A percentile compares a stretch with the other conserved stretches of the same genome.
These are phyloP conservation scores for Zingel zingel DNA, from an alignment of 2,113 vertebrate genomes.

Conservation along the genomic window DNA sequence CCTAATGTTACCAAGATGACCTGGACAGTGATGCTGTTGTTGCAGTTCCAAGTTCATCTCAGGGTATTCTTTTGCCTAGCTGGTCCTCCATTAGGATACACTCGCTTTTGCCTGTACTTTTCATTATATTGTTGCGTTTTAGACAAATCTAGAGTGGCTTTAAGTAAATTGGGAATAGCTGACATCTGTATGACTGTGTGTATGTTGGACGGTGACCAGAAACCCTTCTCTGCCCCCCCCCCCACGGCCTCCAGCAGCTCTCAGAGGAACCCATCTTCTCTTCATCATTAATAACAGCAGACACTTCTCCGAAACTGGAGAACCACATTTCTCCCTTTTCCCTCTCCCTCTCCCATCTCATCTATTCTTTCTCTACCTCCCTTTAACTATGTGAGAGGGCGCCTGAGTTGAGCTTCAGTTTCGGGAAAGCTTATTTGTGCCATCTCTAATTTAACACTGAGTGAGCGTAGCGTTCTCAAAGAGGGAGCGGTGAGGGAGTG, in stretches of 20 bases:
- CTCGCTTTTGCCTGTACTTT: conserved; percentile 19
- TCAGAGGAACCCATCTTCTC: conserved; percentile 63
- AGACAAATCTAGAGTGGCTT: conserved; percentile 33
- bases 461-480: conserved; percentile 3
- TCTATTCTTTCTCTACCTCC: conserved; percentile 26
- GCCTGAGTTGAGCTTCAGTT: conserved; percentile 20
- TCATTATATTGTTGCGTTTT: conserved; percentile 47
- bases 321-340: conserved; percentile 32
- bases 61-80: conserved; percentile 28
- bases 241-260: conserved; percentile 33
- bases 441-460: conserved; percentile 53
- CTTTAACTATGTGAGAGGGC: conserved; percentile 25
- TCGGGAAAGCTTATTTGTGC: conserved; percentile 53
- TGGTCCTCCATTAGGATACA: conserved; percentile 56
- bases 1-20: conserved; percentile 20
- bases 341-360: conserved; percentile 21
- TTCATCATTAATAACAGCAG: conserved; percentile 60
- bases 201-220: conserved; percentile 58
- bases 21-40: conserved; percentile 24
- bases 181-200: conserved; percentile 62
- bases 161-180: conserved; percentile 51
- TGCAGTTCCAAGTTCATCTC: conserved; percentile 40
- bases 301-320: conserved; percentile 55
- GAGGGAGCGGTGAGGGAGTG: conserved; percentile 5
- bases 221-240: conserved; percentile 18